Percentiles rank a stretch among this genome's conserved stretches.
Evolutionary conservation across 1,140 invertebrate genomes (phyloP).

Genomic region (Pachyrhynchus sulphureomaculatus): DNA sequence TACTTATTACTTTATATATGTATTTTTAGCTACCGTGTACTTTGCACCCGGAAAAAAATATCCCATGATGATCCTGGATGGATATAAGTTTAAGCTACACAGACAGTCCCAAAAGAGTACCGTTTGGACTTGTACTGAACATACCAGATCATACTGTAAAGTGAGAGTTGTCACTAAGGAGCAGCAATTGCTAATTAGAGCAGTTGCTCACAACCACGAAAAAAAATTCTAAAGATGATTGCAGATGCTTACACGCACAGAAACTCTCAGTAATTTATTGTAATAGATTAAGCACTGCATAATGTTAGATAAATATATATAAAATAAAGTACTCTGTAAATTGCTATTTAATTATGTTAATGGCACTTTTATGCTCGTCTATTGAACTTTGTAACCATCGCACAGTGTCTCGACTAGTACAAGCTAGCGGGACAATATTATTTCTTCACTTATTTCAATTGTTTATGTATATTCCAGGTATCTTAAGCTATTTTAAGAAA

Average conservation of each 20-base stretch:
- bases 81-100: slow-evolving; percentile 6
- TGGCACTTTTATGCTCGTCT: no score
- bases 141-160: slow-evolving; percentile 1
- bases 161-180: not conserved
- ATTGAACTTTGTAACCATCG: no score
- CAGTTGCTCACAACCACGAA: not conserved
- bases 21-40: slow-evolving; percentile 8
- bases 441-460: no score
- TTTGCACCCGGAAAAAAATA: slow-evolving; percentile 3
- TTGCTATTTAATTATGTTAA: no score
- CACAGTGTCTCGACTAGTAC: no score
- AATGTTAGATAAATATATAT: no score
- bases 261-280: not conserved
- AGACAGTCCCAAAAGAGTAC: not conserved
- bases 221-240: slow-evolving; percentile 6
- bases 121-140: slow-evolving; percentile 7
- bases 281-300: not conserved
- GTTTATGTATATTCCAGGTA: no score
- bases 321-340: no score
- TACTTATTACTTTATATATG: no score
- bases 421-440: no score
- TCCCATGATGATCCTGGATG: slow-evolving; percentile 11
- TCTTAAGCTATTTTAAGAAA: no score
- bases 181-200: not conserved
- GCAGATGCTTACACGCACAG: not conserved